phyloP scores from a whole-genome alignment of 2,113 vertebrate genomes.

The Gadus chalcogrammus region DNA sequence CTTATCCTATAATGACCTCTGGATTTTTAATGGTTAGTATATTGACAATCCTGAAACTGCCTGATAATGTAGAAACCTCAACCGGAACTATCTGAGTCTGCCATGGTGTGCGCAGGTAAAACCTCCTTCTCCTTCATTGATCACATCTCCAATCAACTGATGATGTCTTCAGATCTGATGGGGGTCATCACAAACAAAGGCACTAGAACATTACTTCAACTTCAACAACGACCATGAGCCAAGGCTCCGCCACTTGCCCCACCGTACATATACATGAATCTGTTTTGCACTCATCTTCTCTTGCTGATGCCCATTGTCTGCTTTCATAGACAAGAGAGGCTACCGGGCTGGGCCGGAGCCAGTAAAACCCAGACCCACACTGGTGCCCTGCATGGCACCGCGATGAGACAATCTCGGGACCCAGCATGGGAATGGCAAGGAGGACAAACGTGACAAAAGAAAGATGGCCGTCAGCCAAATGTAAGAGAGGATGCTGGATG shows the following conservation, averaged over 20 bases:
- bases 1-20: too few relatives aligned
- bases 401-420: conserved; percentile 39
- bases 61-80: too few relatives aligned
- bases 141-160: conserved; percentile 4
- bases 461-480: conserved; percentile 48
- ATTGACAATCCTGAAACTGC: too few relatives aligned
- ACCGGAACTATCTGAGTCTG: not conserved
- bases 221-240: not conserved
- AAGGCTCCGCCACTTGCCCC: not conserved
- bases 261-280: not conserved
- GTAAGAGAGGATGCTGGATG: not conserved
- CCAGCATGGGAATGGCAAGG: conserved; percentile 39
- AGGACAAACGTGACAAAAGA: conserved; percentile 44
- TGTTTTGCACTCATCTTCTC: conserved; percentile 22
- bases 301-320: conserved; percentile 13
- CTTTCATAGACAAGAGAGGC: conserved; percentile 9
- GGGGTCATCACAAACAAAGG: too few relatives aligned
- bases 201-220: conserved; percentile 3
- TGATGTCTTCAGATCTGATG: not conserved
- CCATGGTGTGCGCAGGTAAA: not conserved
- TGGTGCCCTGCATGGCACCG: conserved; percentile 41
- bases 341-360: conserved; percentile 6
- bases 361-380: conserved; percentile 11
- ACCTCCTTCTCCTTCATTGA: not conserved
- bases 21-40: too few relatives aligned